Percentiles rank a stretch among this genome's conserved stretches.
phyloP scores from a whole-genome alignment of 1,140 invertebrate genomes.

The Dufourea novaeangliae region DNA sequence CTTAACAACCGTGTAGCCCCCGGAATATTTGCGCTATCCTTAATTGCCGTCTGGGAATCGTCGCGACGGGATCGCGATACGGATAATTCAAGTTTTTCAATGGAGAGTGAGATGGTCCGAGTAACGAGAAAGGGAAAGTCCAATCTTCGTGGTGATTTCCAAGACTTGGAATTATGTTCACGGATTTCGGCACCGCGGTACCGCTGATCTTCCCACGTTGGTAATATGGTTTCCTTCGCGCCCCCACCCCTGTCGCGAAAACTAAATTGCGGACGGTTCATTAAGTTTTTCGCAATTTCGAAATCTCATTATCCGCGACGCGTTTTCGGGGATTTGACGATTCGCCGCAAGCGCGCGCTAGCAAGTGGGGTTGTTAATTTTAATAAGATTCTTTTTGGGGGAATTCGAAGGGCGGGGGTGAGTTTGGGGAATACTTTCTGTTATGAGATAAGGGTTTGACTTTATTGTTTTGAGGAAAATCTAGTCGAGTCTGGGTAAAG shows the following conservation, averaged over 20 bases:
- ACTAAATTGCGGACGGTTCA: conserved; percentile 2
- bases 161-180: conserved; percentile 13
- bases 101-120: not conserved
- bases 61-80: conserved; percentile 1
- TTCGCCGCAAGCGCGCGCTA: not conserved
- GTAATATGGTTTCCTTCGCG: not conserved
- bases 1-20: conserved; percentile 35
- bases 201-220: not conserved
- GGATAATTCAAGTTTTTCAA: conserved; percentile 33
- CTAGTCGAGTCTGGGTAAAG: too few relatives aligned
- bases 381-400: not conserved
- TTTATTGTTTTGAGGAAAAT: too few relatives aligned
- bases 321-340: conserved; percentile 18
- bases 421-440: not conserved
- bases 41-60: conserved; percentile 28
- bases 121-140: not conserved
- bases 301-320: conserved; percentile 12
- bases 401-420: not conserved
- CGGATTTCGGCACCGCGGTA: not conserved
- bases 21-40: conserved; percentile 28
- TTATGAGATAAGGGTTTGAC: too few relatives aligned
- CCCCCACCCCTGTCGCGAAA: not conserved
- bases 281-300: not conserved
- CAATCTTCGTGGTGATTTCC: conserved; percentile 30
- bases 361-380: not conserved